Evolutionary conservation across 35 echinoderm and acorn worm genomes (phyloP).

Genomic region (Diadema setosum): DNA sequence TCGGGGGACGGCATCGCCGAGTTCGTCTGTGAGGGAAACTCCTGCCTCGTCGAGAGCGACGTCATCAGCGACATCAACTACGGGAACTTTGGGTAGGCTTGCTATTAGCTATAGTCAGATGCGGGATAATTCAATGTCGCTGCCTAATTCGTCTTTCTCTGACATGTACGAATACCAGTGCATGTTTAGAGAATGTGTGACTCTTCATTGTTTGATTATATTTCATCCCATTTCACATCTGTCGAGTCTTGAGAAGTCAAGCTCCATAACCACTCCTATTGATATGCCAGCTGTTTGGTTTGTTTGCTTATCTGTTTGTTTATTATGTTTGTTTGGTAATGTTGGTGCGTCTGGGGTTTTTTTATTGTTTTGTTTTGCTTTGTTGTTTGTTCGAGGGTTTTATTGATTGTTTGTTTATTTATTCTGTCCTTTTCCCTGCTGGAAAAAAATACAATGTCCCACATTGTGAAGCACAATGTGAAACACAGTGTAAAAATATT

Average conservation of each 20-base stretch:
- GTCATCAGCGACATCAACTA: constrained; percentile 32
- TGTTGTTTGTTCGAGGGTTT: not conserved
- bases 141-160: not conserved
- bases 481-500: too few species aligned
- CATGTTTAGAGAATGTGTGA: not conserved
- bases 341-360: not conserved
- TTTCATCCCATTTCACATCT: not conserved
- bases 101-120: not conserved
- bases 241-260: not conserved
- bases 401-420: too few species aligned
- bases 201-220: not conserved
- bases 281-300: not conserved
- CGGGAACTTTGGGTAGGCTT: constrained; percentile 30
- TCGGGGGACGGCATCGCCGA: not conserved
- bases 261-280: not conserved
- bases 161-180: not conserved
- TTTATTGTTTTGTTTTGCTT: not conserved
- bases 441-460: too few species aligned
- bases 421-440: too few species aligned
- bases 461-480: too few species aligned
- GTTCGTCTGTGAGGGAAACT: constrained; percentile 2
- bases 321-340: not conserved
- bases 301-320: not conserved
- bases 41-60: constrained; percentile 49
- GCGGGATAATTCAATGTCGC: not conserved